Percentiles rank a stretch among this genome's conserved stretches.
Conservation (phyloP, 2,113 vertebrate genomes). For the Callipepla squamata region DNA sequence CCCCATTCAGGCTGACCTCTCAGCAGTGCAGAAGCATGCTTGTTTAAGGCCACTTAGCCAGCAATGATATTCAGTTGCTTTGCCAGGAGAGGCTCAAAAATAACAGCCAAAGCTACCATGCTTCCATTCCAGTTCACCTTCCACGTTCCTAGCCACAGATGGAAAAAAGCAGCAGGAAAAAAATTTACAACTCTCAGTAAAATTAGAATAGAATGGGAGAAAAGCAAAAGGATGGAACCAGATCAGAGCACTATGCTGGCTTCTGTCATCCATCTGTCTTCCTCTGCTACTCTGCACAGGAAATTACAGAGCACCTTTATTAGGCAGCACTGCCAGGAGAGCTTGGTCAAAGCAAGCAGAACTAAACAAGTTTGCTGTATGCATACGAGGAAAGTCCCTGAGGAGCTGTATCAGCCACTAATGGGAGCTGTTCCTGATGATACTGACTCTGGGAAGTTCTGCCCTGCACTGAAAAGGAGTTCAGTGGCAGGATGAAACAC, state of each 20-base stretch:
- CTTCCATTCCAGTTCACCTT: neutral
- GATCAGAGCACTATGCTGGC: too few species aligned
- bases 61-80: fast-evolving
- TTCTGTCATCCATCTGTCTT: neutral
- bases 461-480: fast-evolving
- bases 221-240: neutral
- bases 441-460: fast-evolving
- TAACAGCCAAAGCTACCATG: neutral
- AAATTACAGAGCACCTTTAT: fast-evolving
- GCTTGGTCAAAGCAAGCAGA: neutral
- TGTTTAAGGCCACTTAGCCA: fast-evolving
- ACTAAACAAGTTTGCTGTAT: neutral
- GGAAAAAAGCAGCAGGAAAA: neutral
- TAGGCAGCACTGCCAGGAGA: neutral
- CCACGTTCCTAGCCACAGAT: neutral
- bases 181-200: neutral
- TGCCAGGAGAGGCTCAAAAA: neutral
- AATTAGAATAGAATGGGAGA: neutral
- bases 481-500: neutral
- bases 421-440: neutral
- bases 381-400: fast-evolving
- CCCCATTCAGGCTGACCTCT: neutral
- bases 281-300: neutral
- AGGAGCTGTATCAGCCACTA: neutral
- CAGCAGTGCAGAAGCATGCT: neutral